These are phyloP conservation scores for Tineola bisselliella DNA, from an alignment of 2,888 invertebrate species.

Conservation along the genomic window DNA sequence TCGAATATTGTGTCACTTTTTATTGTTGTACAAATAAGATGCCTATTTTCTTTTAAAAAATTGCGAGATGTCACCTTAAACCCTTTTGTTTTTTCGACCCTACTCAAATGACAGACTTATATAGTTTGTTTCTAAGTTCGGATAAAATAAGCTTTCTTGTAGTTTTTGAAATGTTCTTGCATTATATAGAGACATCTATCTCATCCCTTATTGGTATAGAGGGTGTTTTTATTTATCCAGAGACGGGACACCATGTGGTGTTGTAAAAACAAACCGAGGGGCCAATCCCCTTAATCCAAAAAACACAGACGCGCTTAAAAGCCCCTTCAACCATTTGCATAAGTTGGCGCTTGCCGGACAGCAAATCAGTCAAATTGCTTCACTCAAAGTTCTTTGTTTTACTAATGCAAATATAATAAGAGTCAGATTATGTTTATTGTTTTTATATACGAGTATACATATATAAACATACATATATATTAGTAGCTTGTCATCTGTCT, in stretches of 20 bases:
- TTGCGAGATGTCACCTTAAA: background rate
- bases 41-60: background rate
- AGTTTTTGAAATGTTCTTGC: background rate
- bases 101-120: background rate
- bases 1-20: background rate
- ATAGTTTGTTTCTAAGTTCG: background rate
- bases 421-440: background rate
- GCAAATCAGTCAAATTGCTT: background rate
- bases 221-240: constrained; percentile 11
- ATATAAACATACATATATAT: no score
- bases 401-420: background rate
- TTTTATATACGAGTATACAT: no score
- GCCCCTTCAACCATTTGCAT: constrained; percentile 53
- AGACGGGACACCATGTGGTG: constrained; percentile 44
- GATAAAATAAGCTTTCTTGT: background rate
- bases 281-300: constrained; percentile 44
- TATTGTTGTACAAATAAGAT: background rate
- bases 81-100: background rate
- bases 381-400: background rate
- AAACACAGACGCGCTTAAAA: constrained; percentile 16
- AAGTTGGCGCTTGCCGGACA: constrained; percentile 25
- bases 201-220: background rate
- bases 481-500: no score
- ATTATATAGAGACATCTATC: background rate
- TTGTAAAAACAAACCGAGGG: constrained; percentile 50